These are phyloP conservation scores for Metridium senile DNA, from an alignment of 92 coral and sea anemone species.

Conservation along the genomic window DNA sequence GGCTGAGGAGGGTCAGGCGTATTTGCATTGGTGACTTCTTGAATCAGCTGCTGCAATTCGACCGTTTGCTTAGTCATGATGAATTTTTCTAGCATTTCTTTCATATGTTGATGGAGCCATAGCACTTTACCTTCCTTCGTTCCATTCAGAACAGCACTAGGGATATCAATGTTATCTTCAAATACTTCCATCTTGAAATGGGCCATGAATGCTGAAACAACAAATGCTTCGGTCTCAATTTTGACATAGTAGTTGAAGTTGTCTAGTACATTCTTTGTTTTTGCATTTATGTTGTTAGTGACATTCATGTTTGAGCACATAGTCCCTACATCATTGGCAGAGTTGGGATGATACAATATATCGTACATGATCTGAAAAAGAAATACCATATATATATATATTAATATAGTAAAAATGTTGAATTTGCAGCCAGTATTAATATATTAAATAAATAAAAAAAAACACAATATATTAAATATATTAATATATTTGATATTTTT, in stretches of 20 bases:
- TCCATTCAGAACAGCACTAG: conserved; percentile 10
- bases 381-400: not conserved
- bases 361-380: conserved; percentile 42
- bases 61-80: conserved; percentile 44
- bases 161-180: conserved; percentile 12
- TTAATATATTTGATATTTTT: no score
- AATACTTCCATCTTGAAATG: conserved; percentile 40
- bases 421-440: not conserved
- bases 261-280: conserved; percentile 46
- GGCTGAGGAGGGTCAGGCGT: conserved; percentile 14
- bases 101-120: conserved; percentile 61
- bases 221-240: conserved; percentile 58
- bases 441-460: no score
- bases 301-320: conserved; percentile 56
- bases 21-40: conserved; percentile 13
- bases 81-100: conserved; percentile 36
- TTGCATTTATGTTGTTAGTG: conserved; percentile 54
- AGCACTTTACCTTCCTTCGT: conserved; percentile 21
- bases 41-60: conserved; percentile 20
- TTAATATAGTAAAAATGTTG: not conserved
- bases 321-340: conserved; percentile 55
- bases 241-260: conserved; percentile 53
- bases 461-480: not conserved
- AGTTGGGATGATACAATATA: conserved; percentile 26
- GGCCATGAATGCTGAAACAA: conserved; percentile 54